Percentiles rank a stretch among this genome's conserved stretches.
phyloP scores from a whole-genome alignment of 2,888 invertebrate genomes.

The Pseudococcus jackbeardsleyi region DNA sequence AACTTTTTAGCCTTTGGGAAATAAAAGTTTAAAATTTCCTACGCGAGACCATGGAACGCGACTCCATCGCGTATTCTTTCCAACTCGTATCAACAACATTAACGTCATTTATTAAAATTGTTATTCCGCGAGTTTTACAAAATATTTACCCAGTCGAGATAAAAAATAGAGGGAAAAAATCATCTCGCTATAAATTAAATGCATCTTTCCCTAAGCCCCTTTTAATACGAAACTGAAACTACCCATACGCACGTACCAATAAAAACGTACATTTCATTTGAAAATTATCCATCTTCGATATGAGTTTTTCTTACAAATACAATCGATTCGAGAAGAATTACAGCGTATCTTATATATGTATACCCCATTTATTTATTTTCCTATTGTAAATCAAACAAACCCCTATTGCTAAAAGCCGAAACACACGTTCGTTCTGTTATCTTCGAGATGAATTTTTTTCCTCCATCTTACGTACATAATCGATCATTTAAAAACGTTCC shows the following conservation, averaged over 20 bases:
- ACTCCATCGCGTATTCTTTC: not conserved
- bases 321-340: not conserved
- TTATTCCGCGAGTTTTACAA: not conserved
- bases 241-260: not conserved
- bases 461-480: not conserved
- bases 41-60: not conserved
- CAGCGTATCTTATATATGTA: not conserved
- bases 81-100: not conserved
- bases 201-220: not conserved
- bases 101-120: slow-evolving; percentile 28
- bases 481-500: slow-evolving; percentile 35
- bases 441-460: slow-evolving; percentile 12
- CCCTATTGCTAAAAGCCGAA: not conserved
- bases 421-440: not conserved
- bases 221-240: too few species aligned
- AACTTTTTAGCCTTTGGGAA: slow-evolving; percentile 16
- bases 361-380: not conserved
- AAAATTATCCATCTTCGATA: not conserved
- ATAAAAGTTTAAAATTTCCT: not conserved
- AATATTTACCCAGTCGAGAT: not conserved
- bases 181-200: not conserved
- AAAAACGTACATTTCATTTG: not conserved
- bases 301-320: not conserved
- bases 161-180: not conserved
- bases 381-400: slow-evolving; percentile 13